A percentile compares a stretch with the other conserved stretches of the same genome.
Evolutionary conservation across 1,140 invertebrate genomes (phyloP).

Genomic region (Sycobia sp.): DNA sequence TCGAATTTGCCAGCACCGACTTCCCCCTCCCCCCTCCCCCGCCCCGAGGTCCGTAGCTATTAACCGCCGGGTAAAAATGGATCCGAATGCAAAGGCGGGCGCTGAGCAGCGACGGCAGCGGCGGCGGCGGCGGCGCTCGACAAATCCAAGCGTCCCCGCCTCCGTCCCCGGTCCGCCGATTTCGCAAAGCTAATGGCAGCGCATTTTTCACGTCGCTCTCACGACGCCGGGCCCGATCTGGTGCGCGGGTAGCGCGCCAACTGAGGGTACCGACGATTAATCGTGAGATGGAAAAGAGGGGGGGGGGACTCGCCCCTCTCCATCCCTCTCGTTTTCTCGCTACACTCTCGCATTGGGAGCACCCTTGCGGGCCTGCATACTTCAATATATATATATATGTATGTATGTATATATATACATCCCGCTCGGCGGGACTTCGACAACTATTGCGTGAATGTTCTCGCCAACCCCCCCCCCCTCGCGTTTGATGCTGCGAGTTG

Average conservation of each 20-base stretch:
- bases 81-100: too few species aligned
- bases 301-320: not conserved
- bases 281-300: not conserved
- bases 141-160: not conserved
- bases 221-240: not conserved
- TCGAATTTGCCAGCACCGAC: too few species aligned
- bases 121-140: not conserved
- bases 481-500: too few species aligned
- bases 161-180: not conserved
- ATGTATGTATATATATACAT: not conserved
- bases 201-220: conserved; percentile 29
- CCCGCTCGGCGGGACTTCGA: not conserved
- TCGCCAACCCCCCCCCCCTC: not conserved
- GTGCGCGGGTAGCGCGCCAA: not conserved
- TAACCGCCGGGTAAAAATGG: too few species aligned
- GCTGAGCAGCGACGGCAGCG: not conserved
- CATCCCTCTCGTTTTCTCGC: not conserved
- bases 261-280: conserved; percentile 21
- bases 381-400: too few species aligned
- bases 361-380: too few species aligned
- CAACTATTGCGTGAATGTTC: conserved; percentile 17
- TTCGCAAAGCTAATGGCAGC: conserved; percentile 15
- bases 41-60: not conserved
- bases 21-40: too few species aligned
- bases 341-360: not conserved